Evolutionary conservation across 2,888 invertebrate species (phyloP), one percentile per base, ranked within the genome.

Genomic region (Xanthia icteritia): DNA sequence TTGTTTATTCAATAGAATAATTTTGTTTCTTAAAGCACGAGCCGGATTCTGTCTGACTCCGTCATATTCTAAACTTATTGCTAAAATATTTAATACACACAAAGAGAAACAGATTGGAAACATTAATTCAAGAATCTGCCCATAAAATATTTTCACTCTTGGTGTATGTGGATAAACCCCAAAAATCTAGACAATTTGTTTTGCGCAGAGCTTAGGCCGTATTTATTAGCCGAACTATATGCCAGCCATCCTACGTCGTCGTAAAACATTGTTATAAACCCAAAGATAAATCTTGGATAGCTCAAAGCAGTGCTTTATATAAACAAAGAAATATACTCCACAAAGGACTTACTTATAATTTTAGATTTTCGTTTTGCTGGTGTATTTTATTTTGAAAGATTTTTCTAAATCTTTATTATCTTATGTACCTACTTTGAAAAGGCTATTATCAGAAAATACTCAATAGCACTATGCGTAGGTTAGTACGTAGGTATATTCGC

Each of bases 131-230:
- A 27, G 36, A 54, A 17, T 17, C 17, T 15, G 8, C 23, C 11
- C 20, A 48, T 68, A 56, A 77, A 65, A 60, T 42, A 74, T 70
- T 71, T 65, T 58, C 58, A 27, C n/a, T 78, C n/a, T 58, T 45
- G 15, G 5, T 27, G 1, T 48, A 27, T 68, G 39, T 65, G n/a
- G 15, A 3, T 51, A 45, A 36, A 56, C 23, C n/a, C 31, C 27
- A 56, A 66, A 79, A 64, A 79, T 69, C 56, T 79, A 60, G 42
- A 54, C 54, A 45, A 54, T 78, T 61, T 61, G 15, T 75, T 75
- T 68, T 39, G n/a, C n/a, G 2, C 39, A 51, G 36, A 54, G 64
- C 74, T 69, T 60, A 54, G 17, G n/a, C 20, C 45, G 20, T 64
- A 79, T 68, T 66, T 73, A 74, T 64, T 64, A 73, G 66, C 15